A percentile compares a stretch with the other conserved stretches of the same genome.
Evolutionary conservation across 2,113 vertebrate genomes (phyloP).

Genomic region (Cheilinus undulatus): DNA sequence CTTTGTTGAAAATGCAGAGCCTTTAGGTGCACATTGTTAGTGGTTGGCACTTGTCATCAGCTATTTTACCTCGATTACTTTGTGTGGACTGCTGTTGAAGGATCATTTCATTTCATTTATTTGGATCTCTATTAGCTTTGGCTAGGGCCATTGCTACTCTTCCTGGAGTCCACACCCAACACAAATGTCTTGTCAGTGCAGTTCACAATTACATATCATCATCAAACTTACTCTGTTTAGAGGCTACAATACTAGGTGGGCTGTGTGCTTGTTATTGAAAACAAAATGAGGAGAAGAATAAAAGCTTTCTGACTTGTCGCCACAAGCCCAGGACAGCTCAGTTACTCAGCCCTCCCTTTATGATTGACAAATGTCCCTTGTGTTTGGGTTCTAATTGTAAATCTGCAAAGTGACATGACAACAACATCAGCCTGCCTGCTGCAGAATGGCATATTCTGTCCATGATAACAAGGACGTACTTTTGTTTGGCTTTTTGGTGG

Average conservation of each 20-base stretch:
- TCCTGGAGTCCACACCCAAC: too few species aligned
- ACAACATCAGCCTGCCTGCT: slow-evolving; percentile 64
- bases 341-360: slow-evolving; percentile 52
- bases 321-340: slow-evolving; percentile 35
- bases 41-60: neutral
- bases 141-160: too few species aligned
- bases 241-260: slow-evolving; percentile 8
- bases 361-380: slow-evolving; percentile 77
- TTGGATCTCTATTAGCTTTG: too few species aligned
- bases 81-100: too few species aligned
- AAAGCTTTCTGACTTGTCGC: slow-evolving; percentile 40
- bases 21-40: neutral
- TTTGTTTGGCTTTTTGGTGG: slow-evolving; percentile 83
- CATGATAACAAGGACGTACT: slow-evolving; percentile 76
- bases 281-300: slow-evolving; percentile 37
- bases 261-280: slow-evolving; percentile 26
- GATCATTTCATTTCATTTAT: too few species aligned
- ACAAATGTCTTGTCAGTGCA: neutral
- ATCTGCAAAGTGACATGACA: slow-evolving; percentile 76
- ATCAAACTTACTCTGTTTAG: neutral
- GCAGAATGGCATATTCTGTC: slow-evolving; percentile 78
- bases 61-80: neutral
- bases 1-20: neutral
- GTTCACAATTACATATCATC: slow-evolving; percentile 11
- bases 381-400: slow-evolving; percentile 64